phyloP scores from a whole-genome alignment of 1,140 invertebrate genomes.

The Leptonema lineaticorne region DNA sequence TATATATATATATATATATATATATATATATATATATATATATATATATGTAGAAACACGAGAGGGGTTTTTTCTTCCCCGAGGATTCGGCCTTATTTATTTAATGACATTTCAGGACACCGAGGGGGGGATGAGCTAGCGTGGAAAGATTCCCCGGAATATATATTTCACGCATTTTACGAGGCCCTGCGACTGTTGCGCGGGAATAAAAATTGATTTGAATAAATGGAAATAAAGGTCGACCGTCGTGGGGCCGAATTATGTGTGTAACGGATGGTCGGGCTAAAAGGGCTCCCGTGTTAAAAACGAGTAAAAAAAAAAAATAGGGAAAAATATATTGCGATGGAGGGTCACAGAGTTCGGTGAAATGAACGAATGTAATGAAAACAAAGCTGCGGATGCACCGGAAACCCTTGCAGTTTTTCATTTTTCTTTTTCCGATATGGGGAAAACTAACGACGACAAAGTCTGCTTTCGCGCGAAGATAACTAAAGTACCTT shows the following conservation, averaged over 20 bases:
- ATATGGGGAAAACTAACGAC: not conserved
- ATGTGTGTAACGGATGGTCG: conserved; percentile 28
- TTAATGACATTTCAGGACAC: conserved; percentile 22
- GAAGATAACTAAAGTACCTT: not conserved
- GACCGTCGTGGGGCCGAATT: conserved; percentile 27
- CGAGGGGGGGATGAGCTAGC: not conserved
- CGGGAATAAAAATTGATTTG: conserved; percentile 33
- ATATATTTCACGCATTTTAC: conserved; percentile 31
- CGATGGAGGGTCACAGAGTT: not conserved
- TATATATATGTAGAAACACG: no score
- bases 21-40: no score
- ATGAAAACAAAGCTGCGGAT: conserved; percentile 4
- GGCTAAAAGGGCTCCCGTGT: conserved; percentile 19
- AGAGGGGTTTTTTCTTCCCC: not conserved
- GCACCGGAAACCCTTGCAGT: not conserved
- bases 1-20: no score
- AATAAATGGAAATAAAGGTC: conserved; percentile 34
- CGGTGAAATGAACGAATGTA: not conserved
- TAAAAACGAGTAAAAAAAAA: not conserved
- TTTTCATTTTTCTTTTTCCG: not conserved
- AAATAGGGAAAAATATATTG: not conserved
- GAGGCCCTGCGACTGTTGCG: conserved; percentile 5
- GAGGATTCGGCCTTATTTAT: conserved; percentile 18
- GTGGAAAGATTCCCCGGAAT: conserved; percentile 23
- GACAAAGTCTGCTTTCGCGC: not conserved